These are phyloP conservation scores for Baryphthengus martii DNA, from an alignment of 2,113 vertebrate genomes.

Conservation along the genomic window DNA sequence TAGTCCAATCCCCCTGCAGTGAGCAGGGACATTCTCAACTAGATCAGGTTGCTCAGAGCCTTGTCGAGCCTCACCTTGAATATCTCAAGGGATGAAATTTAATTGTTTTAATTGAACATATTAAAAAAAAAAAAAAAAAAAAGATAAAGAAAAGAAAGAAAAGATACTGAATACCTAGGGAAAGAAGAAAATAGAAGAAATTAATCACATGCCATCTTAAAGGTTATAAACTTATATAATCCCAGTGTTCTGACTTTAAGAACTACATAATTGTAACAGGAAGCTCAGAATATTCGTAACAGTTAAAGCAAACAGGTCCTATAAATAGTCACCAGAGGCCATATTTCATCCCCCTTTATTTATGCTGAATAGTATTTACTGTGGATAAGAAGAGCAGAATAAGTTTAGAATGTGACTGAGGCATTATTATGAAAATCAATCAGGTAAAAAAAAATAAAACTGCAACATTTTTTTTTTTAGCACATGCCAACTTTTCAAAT, in stretches of 20 bases:
- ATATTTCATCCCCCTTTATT: not conserved
- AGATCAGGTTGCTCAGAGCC: no score
- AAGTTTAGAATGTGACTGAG: not conserved
- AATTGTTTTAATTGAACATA: not conserved
- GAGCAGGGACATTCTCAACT: no score
- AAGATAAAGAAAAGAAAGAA: not conserved
- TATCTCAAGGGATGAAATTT: no score
- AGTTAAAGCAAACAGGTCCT: not conserved
- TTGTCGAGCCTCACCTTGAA: no score
- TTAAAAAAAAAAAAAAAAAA: not conserved
- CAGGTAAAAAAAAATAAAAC: not conserved
- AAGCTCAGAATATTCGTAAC: not conserved
- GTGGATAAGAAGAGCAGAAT: not conserved
- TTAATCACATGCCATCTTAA: rapidly evolving
- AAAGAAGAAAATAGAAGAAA: not conserved
- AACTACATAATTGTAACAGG: not conserved
- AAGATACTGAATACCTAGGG: not conserved
- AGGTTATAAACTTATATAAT: not conserved
- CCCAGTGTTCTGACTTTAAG: not conserved
- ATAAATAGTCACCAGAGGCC: not conserved
- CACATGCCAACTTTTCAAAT: not conserved
- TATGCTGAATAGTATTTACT: not conserved
- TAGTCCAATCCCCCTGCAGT: no score
- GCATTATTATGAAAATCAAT: not conserved
- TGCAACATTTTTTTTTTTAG: not conserved